Evolutionary conservation across 2,113 vertebrate species (phyloP).

Genomic region (Oceanodroma tethys): DNA sequence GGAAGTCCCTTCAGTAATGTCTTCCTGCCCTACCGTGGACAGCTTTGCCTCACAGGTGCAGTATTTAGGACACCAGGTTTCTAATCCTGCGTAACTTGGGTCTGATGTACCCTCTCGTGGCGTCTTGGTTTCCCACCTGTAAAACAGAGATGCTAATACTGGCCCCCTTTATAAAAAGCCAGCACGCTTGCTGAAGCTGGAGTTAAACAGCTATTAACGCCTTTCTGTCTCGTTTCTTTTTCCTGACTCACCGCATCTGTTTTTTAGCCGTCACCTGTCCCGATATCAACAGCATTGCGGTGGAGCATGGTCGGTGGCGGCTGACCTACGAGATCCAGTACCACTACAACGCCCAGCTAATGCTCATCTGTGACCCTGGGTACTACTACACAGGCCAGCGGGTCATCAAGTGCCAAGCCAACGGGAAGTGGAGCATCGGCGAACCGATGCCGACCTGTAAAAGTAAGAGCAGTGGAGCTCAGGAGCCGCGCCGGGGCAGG

Average conservation of each 20-base stretch:
- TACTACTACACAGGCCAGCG: constrained; percentile 94
- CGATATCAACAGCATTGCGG: constrained; percentile 84
- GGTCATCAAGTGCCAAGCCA: constrained; percentile 90
- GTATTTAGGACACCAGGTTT: not conserved
- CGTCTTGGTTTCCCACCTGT: not conserved
- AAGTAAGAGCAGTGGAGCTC: constrained; percentile 77
- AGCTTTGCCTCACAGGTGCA: not conserved
- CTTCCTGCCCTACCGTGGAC: not conserved
- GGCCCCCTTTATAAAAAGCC: not conserved
- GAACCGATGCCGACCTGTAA: constrained; percentile 86
- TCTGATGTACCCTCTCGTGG: too few species aligned
- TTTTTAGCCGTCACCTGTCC: constrained; percentile 87
- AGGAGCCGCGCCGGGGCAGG: accelerated
- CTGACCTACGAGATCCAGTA: constrained; percentile 91
- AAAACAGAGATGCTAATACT: not conserved
- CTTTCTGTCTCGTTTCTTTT: not conserved
- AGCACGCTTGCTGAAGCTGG: not conserved
- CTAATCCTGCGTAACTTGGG: not conserved
- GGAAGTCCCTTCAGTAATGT: too few species aligned
- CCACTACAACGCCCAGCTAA: constrained; percentile 91
- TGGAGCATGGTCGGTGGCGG: constrained; percentile 93
- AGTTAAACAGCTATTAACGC: not conserved
- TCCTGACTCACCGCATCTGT: not conserved
- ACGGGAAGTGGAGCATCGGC: constrained; percentile 89
- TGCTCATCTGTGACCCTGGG: constrained; percentile 95